A percentile compares a stretch with the other conserved stretches of the same genome.
Evolutionary conservation across 2,888 invertebrate species (phyloP).

Genomic region (Hedya salicella): DNA sequence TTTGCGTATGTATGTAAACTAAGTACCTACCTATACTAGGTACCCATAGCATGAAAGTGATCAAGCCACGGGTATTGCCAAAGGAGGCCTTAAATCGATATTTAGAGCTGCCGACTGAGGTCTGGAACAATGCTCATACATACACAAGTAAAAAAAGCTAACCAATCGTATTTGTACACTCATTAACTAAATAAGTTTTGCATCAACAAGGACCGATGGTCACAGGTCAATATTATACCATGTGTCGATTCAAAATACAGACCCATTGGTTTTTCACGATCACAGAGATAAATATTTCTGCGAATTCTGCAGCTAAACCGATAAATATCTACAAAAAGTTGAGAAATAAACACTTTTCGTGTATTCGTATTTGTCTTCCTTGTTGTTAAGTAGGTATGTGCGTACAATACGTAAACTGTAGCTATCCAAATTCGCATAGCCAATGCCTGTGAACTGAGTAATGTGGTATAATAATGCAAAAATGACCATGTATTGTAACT

Average conservation of each 20-base stretch:
- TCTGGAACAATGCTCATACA: too few relatives aligned
- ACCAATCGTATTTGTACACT: neutral
- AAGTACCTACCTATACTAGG: too few relatives aligned
- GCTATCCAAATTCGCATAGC: conserved; percentile 12
- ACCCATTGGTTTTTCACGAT: neutral
- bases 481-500: conserved; percentile 45
- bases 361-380: neutral
- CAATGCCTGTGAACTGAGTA: conserved; percentile 15
- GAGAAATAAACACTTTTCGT: neutral
- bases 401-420: neutral
- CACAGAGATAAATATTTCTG: neutral
- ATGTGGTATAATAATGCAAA: conserved; percentile 40
- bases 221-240: neutral
- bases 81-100: too few relatives aligned
- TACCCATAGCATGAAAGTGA: too few relatives aligned
- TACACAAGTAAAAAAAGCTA: too few relatives aligned
- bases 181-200: neutral
- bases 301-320: conserved; percentile 1
- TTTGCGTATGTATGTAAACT: too few relatives aligned
- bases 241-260: conserved; percentile 2
- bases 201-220: neutral
- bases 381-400: too few relatives aligned
- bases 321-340: neutral
- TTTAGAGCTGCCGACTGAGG: too few relatives aligned
- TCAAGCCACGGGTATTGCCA: too few relatives aligned